Conservation (phyloP, 2,113 vertebrate species). For the Atrichornis clamosus region DNA sequence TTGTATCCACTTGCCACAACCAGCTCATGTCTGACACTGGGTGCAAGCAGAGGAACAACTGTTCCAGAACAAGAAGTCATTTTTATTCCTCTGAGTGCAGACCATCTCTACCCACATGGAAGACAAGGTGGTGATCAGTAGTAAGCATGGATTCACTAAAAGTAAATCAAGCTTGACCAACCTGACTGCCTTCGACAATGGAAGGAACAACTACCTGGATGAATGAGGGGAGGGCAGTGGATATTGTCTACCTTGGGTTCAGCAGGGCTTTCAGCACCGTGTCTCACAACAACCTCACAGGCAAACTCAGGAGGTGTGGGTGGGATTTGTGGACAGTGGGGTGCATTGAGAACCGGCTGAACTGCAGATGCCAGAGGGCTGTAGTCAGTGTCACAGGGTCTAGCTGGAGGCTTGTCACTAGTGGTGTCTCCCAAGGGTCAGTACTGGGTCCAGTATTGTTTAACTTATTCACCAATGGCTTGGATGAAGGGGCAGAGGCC, state of each 20-base stretch:
- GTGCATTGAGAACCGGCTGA: neutral
- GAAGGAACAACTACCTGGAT: neutral
- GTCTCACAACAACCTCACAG: rapidly evolving
- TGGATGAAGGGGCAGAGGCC: neutral
- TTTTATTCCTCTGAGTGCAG: neutral
- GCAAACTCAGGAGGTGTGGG: neutral
- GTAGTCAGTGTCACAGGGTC: neutral
- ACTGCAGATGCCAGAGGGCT: neutral
- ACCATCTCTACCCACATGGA: neutral
- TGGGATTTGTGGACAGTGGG: neutral
- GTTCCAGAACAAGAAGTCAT: neutral
- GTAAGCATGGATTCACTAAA: neutral
- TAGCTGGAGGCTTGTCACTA: neutral
- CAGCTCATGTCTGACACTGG: rapidly evolving
- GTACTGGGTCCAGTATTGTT: neutral
- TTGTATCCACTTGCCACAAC: neutral
- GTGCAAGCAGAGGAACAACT: neutral
- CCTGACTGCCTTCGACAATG: neutral
- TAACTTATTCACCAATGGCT: neutral
- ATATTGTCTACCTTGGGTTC: neutral
- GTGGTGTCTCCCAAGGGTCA: neutral
- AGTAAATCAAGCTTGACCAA: neutral
- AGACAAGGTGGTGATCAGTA: neutral
- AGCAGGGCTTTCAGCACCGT: rapidly evolving
- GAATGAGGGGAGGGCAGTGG: neutral